Conservation (phyloP, 2,113 vertebrate species). For the Sturnus vulgaris region DNA sequence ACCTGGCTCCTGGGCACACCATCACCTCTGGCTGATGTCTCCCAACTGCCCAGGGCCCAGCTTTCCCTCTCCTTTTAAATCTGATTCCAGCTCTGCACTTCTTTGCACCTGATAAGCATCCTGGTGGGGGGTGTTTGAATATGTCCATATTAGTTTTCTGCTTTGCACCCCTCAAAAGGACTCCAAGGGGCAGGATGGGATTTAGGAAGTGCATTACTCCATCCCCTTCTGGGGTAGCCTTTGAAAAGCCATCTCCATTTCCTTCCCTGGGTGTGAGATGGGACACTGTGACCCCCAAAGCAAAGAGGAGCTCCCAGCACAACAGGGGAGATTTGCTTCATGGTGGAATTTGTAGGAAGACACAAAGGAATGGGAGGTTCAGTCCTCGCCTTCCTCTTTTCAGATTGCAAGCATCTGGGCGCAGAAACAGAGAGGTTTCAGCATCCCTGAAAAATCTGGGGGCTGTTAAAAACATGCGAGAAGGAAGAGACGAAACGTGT, state of each 20-base stretch:
- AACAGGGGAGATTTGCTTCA: neutral
- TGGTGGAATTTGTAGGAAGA: neutral
- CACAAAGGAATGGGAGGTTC: neutral
- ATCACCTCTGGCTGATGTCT: fast-evolving
- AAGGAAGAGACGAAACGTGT: neutral
- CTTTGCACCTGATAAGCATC: neutral
- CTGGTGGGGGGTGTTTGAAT: neutral
- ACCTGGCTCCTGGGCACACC: fast-evolving
- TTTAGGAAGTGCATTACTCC: fast-evolving
- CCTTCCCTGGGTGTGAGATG: neutral
- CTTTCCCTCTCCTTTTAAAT: neutral
- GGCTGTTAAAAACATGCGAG: neutral
- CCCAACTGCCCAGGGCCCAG: neutral
- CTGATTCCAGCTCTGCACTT: neutral
- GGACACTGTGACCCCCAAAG: neutral
- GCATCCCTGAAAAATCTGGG: neutral
- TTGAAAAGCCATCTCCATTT: neutral
- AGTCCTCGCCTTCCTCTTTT: fast-evolving
- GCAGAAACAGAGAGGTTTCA: neutral
- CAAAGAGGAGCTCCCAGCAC: neutral
- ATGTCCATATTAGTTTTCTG: neutral
- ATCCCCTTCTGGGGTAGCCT: neutral
- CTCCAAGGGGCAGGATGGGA: neutral
- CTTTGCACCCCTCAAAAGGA: neutral
- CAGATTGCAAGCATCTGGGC: neutral